Conservation (phyloP, 2,113 vertebrate genomes). For the Ibidorhyncha struthersii region DNA sequence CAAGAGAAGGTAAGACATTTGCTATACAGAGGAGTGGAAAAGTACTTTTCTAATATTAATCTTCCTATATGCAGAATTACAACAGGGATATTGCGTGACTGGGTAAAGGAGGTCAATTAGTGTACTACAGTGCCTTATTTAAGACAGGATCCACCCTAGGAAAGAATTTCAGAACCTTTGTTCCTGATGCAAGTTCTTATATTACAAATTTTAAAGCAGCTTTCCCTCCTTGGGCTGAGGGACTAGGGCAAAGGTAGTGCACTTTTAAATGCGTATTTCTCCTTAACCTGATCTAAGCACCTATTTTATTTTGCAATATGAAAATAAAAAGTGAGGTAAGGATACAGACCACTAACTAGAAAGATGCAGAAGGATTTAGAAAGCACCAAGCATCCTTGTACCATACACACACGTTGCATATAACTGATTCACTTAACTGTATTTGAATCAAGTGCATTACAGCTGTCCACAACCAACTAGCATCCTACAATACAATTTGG, state of each 20-base stretch:
- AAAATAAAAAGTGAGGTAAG: neutral
- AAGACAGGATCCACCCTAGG: neutral
- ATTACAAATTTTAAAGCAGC: neutral
- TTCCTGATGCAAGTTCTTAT: neutral
- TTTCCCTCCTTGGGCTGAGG: neutral
- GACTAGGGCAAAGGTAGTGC: neutral
- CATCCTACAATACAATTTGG: neutral
- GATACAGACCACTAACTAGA: neutral
- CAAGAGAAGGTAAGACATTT: neutral
- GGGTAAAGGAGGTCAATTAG: neutral
- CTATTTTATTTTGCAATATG: neutral
- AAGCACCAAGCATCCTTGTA: neutral
- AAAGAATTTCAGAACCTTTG: neutral
- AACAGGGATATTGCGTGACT: fast-evolving
- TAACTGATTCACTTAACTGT: neutral
- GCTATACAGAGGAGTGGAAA: neutral
- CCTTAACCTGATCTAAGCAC: neutral
- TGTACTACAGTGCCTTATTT: neutral
- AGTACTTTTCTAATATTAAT: neutral
- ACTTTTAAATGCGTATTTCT: neutral
- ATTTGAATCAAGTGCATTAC: neutral
- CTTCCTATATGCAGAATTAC: neutral
- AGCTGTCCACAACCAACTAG: neutral
- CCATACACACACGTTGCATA: neutral
- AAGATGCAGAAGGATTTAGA: neutral